A percentile compares a stretch with the other conserved stretches of the same genome.
Conservation (phyloP, 2,113 vertebrate genomes). For the Xiphophorus maculatus region DNA sequence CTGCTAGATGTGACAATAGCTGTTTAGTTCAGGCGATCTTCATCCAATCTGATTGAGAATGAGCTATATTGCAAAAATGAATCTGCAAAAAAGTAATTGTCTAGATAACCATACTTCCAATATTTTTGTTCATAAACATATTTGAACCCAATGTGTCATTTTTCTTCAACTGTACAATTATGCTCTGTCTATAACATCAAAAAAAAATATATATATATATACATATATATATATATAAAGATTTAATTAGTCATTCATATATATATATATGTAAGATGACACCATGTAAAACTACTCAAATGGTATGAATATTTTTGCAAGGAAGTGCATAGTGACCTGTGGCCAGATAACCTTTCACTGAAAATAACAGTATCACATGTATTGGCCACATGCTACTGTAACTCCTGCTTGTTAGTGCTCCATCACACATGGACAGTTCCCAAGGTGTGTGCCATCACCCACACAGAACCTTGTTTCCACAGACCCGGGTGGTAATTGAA, state of each 20-base stretch:
- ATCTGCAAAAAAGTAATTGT: background rate
- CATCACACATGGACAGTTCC: slow-evolving; percentile 30
- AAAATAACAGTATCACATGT: background rate
- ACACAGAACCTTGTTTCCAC: slow-evolving; percentile 35
- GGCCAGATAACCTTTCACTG: background rate
- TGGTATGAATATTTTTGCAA: background rate
- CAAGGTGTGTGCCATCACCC: slow-evolving; percentile 47
- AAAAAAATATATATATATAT: background rate
- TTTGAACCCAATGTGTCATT: background rate
- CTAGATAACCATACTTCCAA: background rate
- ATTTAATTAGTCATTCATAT: too few relatives aligned
- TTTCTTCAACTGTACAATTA: background rate
- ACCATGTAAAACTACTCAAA: background rate
- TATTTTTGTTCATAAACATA: background rate
- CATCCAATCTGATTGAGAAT: background rate
- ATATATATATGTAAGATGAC: background rate
- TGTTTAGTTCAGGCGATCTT: background rate
- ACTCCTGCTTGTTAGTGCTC: slow-evolving; percentile 27
- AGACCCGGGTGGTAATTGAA: slow-evolving; percentile 39
- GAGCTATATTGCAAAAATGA: background rate
- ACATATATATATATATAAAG: too few relatives aligned
- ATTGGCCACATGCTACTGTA: slow-evolving; percentile 4
- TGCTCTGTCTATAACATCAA: background rate
- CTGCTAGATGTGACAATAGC: background rate
- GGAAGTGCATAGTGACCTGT: background rate